Evolutionary conservation across 2,113 vertebrate species (phyloP).

Genomic region (Notothenia rossii): DNA sequence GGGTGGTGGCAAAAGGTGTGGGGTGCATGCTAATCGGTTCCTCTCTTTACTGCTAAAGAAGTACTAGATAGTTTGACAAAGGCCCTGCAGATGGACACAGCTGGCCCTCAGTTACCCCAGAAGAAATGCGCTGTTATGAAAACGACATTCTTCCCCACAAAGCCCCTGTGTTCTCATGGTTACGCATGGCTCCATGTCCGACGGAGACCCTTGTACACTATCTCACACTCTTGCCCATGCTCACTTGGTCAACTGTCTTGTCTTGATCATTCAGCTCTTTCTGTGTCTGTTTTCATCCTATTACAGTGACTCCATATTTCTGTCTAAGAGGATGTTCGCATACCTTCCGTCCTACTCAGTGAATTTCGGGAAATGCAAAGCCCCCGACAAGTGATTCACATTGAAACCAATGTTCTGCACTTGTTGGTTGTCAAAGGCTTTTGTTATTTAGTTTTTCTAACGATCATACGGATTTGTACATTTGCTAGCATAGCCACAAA

Average conservation of each 20-base stretch:
- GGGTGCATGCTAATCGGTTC: slow-evolving; percentile 80
- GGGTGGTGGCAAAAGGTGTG: slow-evolving; percentile 72
- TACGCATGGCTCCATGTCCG: slow-evolving; percentile 71
- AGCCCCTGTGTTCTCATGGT: slow-evolving; percentile 81
- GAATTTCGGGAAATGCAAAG: slow-evolving; percentile 68
- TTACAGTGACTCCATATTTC: slow-evolving; percentile 57
- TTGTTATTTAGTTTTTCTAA: slow-evolving; percentile 20
- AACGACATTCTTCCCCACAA: slow-evolving; percentile 86
- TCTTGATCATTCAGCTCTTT: slow-evolving; percentile 53
- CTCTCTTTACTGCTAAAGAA: slow-evolving; percentile 59
- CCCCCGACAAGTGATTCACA: slow-evolving; percentile 66
- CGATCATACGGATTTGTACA: slow-evolving; percentile 27
- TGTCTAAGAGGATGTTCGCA: slow-evolving; percentile 74
- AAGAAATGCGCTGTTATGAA: slow-evolving; percentile 83
- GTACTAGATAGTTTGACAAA: slow-evolving; percentile 80
- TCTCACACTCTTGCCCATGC: slow-evolving; percentile 59
- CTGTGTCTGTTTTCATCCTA: slow-evolving; percentile 38
- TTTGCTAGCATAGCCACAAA: slow-evolving; percentile 6
- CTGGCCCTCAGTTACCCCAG: slow-evolving; percentile 72
- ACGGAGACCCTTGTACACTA: slow-evolving; percentile 58
- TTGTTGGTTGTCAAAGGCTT: slow-evolving; percentile 45
- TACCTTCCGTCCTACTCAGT: slow-evolving; percentile 71
- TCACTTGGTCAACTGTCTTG: slow-evolving; percentile 67
- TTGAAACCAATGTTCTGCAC: slow-evolving; percentile 43
- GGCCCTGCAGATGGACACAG: slow-evolving; percentile 79